Conservation (phyloP, 2,113 vertebrate species). For the Struthio camelus region DNA sequence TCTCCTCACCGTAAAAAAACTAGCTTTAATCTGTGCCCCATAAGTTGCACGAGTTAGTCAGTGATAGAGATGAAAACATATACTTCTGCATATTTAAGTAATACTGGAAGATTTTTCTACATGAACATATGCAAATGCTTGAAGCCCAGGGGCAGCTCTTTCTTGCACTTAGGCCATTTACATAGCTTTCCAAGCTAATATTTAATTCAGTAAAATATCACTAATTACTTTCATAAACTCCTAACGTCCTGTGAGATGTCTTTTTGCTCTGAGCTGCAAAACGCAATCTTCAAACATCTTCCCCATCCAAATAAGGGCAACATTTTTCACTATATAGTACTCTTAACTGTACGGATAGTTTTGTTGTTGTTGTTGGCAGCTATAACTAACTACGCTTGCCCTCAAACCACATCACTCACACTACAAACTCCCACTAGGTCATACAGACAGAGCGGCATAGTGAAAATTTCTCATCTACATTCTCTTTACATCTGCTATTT, state of each 20-base stretch:
- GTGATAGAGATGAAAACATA: slow-evolving; percentile 2
- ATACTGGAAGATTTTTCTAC: slow-evolving; percentile 17
- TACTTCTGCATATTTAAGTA: slow-evolving; percentile 5
- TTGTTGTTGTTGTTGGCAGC: background rate
- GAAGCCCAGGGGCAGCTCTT: slow-evolving; percentile 5
- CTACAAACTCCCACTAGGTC: background rate
- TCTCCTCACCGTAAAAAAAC: background rate
- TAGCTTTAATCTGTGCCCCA: background rate
- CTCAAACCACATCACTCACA: background rate
- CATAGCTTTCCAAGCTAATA: slow-evolving; percentile 31
- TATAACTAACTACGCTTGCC: fast-evolving
- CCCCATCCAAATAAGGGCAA: background rate
- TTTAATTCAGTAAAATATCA: slow-evolving; percentile 27
- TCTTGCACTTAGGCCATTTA: background rate
- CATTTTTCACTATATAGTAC: background rate
- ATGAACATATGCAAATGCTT: slow-evolving; percentile 42
- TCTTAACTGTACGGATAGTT: background rate
- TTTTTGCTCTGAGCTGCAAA: background rate
- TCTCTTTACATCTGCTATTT: background rate
- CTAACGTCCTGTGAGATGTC: background rate
- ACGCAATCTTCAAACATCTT: background rate
- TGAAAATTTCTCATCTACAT: background rate
- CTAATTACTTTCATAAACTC: slow-evolving; percentile 36
- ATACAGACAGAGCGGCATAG: background rate
- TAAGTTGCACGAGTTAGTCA: background rate